These are phyloP conservation scores for Pyxicephalus adspersus DNA, from an alignment of 2,113 vertebrate genomes.

Conservation along the genomic window DNA sequence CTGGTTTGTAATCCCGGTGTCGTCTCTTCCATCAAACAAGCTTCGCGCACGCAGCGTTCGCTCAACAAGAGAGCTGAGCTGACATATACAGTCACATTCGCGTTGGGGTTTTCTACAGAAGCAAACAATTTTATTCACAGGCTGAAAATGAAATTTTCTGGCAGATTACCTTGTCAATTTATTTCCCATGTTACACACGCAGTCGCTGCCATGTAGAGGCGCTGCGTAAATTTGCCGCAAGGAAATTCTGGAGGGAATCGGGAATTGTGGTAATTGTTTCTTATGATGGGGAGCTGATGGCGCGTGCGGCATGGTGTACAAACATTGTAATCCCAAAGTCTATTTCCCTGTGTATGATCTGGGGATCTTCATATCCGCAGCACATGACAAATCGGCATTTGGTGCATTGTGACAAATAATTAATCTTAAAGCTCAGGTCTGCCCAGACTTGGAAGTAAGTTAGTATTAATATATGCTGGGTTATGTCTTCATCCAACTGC, in stretches of 20 bases:
- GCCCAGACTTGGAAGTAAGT: too few species aligned
- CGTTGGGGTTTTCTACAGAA: constrained; percentile 55
- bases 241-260: constrained; percentile 21
- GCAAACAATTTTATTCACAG: constrained; percentile 54
- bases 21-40: background rate
- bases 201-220: constrained; percentile 34
- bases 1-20: background rate
- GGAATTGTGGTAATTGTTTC: constrained; percentile 38
- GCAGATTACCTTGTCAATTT: constrained; percentile 50
- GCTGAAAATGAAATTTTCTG: constrained; percentile 48
- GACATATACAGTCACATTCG: constrained; percentile 27
- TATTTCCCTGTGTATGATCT: constrained; percentile 23
- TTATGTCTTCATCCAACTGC: too few species aligned
- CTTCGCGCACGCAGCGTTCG: background rate
- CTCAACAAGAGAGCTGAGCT: background rate
- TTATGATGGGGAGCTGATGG: constrained; percentile 19
- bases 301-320: constrained; percentile 54
- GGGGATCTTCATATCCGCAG: too few species aligned
- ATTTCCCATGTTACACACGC: constrained; percentile 48
- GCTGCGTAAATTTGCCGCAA: background rate
- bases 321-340: constrained; percentile 42
- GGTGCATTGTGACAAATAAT: too few species aligned
- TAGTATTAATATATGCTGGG: too few species aligned
- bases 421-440: too few species aligned
- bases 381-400: too few species aligned